Conservation (phyloP, 2,113 vertebrate genomes). For the Rhagologus leucostigma region DNA sequence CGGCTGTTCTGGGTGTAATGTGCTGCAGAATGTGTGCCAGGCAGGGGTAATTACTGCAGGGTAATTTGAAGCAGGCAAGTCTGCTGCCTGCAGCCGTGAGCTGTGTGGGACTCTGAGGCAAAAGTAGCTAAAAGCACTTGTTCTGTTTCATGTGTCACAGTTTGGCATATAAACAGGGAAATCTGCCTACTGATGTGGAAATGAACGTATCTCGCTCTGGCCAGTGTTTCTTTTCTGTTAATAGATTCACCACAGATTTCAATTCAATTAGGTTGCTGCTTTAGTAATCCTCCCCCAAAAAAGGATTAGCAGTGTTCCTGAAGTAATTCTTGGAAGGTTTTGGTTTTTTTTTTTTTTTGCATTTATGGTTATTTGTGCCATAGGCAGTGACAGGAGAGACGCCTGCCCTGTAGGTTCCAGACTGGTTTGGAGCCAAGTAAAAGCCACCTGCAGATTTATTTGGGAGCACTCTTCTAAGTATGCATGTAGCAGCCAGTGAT, state of each 20-base stretch:
- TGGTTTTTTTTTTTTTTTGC: not conserved
- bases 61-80: not conserved
- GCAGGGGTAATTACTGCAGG: not conserved
- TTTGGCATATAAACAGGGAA: not conserved
- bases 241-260: not conserved
- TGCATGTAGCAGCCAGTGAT: not conserved
- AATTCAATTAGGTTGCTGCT: not conserved
- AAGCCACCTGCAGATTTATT: not conserved
- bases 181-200: not conserved
- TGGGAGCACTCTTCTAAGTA: not conserved
- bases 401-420: not conserved
- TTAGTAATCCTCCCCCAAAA: not conserved
- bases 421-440: not conserved
- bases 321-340: not conserved
- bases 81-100: not conserved
- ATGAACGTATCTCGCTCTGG: too few relatives aligned
- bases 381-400: not conserved
- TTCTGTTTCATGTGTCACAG: not conserved
- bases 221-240: not conserved
- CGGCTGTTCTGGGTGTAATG: fast-evolving
- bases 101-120: not conserved
- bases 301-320: not conserved
- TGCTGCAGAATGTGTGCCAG: not conserved
- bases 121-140: not conserved
- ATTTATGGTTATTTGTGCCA: not conserved